Evolutionary conservation across 1,140 invertebrate species (phyloP).

Genomic region (Drosophila pallidifrons): DNA sequence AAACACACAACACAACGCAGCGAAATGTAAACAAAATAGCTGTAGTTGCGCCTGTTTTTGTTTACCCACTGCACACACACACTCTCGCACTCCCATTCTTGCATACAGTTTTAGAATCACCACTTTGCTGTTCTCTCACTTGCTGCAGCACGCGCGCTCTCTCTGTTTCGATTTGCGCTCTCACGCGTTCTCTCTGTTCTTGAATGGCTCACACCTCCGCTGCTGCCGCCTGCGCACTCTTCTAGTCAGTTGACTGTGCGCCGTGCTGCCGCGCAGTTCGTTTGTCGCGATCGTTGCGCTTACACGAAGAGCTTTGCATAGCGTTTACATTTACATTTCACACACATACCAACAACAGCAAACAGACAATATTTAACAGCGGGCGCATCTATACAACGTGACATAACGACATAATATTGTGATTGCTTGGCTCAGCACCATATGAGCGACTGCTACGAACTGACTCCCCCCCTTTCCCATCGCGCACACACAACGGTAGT

Average conservation of each 20-base stretch:
- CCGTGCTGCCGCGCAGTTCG: slow-evolving; percentile 63
- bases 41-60: slow-evolving; percentile 17
- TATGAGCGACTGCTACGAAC: no score
- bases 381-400: slow-evolving; percentile 53
- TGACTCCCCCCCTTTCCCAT: neutral
- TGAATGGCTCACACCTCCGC: slow-evolving; percentile 13
- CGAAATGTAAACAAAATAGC: slow-evolving; percentile 49
- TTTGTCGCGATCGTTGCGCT: slow-evolving; percentile 58
- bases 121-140: neutral
- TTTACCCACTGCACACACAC: slow-evolving; percentile 16
- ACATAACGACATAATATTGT: slow-evolving; percentile 77
- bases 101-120: slow-evolving; percentile 54
- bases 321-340: slow-evolving; percentile 48
- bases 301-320: slow-evolving; percentile 30
- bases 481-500: no score
- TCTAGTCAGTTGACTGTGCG: slow-evolving; percentile 63
- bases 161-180: neutral
- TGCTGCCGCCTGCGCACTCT: slow-evolving; percentile 35
- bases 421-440: slow-evolving; percentile 52
- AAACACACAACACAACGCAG: neutral
- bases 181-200: slow-evolving; percentile 19
- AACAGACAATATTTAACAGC: slow-evolving; percentile 35
- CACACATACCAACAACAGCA: neutral
- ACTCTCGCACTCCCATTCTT: slow-evolving; percentile 36
- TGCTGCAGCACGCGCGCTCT: neutral